These are phyloP conservation scores for Acanthosoma haemorrhoidale DNA, from an alignment of 2,888 invertebrate genomes.

Conservation along the genomic window DNA sequence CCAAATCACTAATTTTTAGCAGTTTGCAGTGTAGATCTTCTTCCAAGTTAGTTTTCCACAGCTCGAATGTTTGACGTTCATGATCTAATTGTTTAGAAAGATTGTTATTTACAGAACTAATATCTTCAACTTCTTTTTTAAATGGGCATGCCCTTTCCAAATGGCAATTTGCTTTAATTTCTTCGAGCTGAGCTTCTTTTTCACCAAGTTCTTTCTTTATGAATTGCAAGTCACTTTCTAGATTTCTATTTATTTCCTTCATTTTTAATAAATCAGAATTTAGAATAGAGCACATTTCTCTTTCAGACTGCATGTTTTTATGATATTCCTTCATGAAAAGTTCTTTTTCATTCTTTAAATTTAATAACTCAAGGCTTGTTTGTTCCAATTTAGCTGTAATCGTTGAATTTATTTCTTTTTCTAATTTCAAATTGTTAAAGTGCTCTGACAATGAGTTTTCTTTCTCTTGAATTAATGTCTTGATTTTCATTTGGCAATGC, in stretches of 20 bases:
- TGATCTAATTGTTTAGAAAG: not conserved
- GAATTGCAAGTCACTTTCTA: not conserved
- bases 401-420: slow-evolving; percentile 1
- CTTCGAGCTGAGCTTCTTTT: not conserved
- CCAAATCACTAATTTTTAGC: slow-evolving; percentile 25
- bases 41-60: slow-evolving; percentile 31
- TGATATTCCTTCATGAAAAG: not conserved
- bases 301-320: not conserved
- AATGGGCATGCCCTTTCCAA: not conserved
- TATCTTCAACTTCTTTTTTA: slow-evolving; percentile 4
- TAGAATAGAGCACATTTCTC: not conserved
- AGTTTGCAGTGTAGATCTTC: slow-evolving; percentile 31
- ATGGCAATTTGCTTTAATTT: not conserved
- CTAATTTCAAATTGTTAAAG: not conserved
- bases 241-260: not conserved
- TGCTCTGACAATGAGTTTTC: not conserved
- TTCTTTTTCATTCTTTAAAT: not conserved
- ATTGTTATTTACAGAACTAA: not conserved
- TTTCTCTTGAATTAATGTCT: not conserved
- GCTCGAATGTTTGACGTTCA: slow-evolving; percentile 17
- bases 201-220: not conserved
- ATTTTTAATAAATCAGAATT: not conserved
- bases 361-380: not conserved
- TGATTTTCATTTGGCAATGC: not conserved
- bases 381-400: not conserved